Base-by-base conservation (phyloP, 2,113 vertebrate genomes). In the Tauraco erythrolophus region DNA sequence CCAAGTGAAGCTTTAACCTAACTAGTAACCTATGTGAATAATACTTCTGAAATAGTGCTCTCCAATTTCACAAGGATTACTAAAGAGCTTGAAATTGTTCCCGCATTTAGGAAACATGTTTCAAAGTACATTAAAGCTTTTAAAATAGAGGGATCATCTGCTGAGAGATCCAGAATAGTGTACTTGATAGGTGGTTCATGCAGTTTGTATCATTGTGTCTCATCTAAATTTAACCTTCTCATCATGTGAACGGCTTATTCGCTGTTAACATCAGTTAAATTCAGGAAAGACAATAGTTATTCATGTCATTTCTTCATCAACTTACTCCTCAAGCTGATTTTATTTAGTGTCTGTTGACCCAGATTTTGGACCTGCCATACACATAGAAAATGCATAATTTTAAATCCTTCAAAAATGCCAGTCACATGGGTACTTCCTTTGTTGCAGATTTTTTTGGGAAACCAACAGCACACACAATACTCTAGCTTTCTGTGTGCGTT, bases 1-100 rank as follows among this genome's bases (percentile, higher is more conserved):
- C 91, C 83, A 94, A 92, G 50, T 65, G 68, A 84, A 72, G 72
- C 74, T 94, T 94, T 94, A 80, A 78, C 68, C 69, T 78, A 57
- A 51, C 54, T n/a, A 15, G 69, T 61, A 89, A 77, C 41, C 82
- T 72, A 9, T 50, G 22, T 45, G 45, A 65, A 66, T 51, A 72
- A 46, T 60, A 77, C n/a, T 85, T 95, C 62, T 91, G 88, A 89
- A 86, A 75, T 50, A 88, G 28, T 27, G 87, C 81, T 76, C 61
- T 92, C n/a, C 53, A 68, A 23, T 92, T 92, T 89, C 90, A 80
- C 16, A 85, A 35, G 69, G 33, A 41, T 93, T 93, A 53, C 48
- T 41, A 60, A 89, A 90, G 71, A 95, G 30, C 41, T 92, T 94
- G 56, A 88, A 86, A 66, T 88, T 77, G 61, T 72, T 89, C 21